Base-by-base conservation (phyloP, 64 coral and sea anemone genomes). In the Trachythela sp. region DNA sequence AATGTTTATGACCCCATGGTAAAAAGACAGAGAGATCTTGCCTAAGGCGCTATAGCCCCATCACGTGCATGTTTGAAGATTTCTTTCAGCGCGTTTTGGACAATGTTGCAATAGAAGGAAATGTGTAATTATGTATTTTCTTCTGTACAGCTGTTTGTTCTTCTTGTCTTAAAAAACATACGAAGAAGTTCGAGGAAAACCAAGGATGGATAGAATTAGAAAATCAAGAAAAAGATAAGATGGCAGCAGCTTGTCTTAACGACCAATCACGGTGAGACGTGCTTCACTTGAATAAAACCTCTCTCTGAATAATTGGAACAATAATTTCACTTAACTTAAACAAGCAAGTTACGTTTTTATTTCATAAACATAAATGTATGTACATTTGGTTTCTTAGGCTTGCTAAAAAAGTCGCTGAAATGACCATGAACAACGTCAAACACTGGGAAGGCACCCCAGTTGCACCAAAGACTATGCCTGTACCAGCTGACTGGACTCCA, bases 81-180 rank as follows among this genome's bases (percentile, higher is more conserved):
- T 20, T 64, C 56, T n/a, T n/a, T n/a, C n/a, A n/a, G 20, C 26
- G 0, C 26, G 4, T n/a, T n/a, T n/a, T n/a, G 56, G 56, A 27
- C 3, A n/a, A n/a, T 20, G 56, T 0, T n/a, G n/a, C 24, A 64
- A 64, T 64, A 27, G 20, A 5, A 27, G 20, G 56, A n/a, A n/a
- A 27, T n/a, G 13, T 6, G 20, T n/a, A n/a, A 2, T n/a, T 64
- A 64, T 64, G 56, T n/a, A 64, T 64, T 64, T 64, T 64, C 56
- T 26, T 64, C 56, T 64, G 56, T 64, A n/a, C 56, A 64, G 56
- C 56, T 64, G 56, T 64, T 64, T 64, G 56, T 64, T 64, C 56
- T 26, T 64, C 56, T 64, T 64, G 56, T 64, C 56, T 64, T 24
- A 64, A 64, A 64, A 64, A 64, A 64, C 56, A 64, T 64, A 64